Evolutionary conservation across 2,888 invertebrate species (phyloP), one percentile per base, ranked within the genome.

Genomic region (Drosophila kanekoi): DNA sequence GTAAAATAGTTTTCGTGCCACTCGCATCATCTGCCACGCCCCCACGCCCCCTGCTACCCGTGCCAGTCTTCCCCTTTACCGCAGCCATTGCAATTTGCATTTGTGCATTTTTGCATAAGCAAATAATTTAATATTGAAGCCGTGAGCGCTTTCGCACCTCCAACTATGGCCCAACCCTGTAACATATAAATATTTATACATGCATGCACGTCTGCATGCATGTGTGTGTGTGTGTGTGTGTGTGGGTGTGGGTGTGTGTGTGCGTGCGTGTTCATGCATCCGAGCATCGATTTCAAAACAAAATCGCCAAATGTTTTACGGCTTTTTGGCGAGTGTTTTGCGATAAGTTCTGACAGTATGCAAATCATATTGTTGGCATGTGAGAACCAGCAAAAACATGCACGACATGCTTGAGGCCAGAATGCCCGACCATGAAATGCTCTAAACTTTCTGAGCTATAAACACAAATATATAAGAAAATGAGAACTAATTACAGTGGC

Each of bases 331-430:
- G 61, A 71, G 65, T 66, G 63, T 75, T 80, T 72, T 72, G 65
- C 74, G 82, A 84, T 77, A 89, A 79, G 81, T 84, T 79, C 76
- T 84, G 83, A 77, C 78, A 87, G 78, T 77, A 81, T 88, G 81
- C 77, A 88, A 77, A 89, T 87, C 63, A 58, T 20, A 45, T 32
- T 64, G 70, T 53, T 53, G 16, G 32, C 41, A 16, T 58, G 58
- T 11, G 16, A 58, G 51, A 3, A 9, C 4, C 16, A 33, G 16
- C 8, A 20, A 33, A 53, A 20, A 6, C 16, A 14, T 10, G 16
- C 10, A 3, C 14, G 16, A 10, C n/a, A n/a, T 16, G 18, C 10
- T 20, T 4, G 11, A 2, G n/a, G 1, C 9, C 0, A 4, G 2
- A 3, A 1, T 18, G 20, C 16, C 10, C 3, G 35, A 35, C 32